Evolutionary conservation across 2,888 invertebrate species (phyloP), one percentile per base, ranked within the genome.

Genomic region (Drosophila nr. perissopoda): DNA sequence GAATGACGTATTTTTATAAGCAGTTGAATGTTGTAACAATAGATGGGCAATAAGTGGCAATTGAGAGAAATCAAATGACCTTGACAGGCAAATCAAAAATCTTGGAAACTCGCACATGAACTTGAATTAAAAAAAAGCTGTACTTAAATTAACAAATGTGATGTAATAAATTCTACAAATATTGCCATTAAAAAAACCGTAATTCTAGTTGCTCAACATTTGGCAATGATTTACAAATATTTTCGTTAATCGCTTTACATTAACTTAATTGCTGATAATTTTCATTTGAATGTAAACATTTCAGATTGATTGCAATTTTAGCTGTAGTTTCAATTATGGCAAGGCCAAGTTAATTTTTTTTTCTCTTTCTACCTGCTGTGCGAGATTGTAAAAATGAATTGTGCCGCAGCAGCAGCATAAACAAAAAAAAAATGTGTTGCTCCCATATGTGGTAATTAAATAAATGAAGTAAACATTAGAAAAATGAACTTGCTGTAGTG

Each of bases 401-500:
- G 48, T 40, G 27, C 27, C 53, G 18, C 31, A 48, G 27, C 33
- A 48, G 27, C 33, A 40, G 21, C 54, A 68, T 40, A 56, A 64
- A 61, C 56, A 3, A 33, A 10, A 31, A 10, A 31, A 13, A 48
- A 36, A 58, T 48, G 27, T 42, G 54, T 59, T 49, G 40, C 57
- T 54, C 29, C n/a, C n/a, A 16, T 60, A 66, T 40, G 52, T 52
- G 52, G 73, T 62, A 76, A 64, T 74, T 68, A 74, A 73, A 72
- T 81, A 60, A 72, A 65, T 73, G 65, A 75, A 59, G 59, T 68
- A 70, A 66, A 64, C 67, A 64, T 36, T 52, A 31, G 27, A 62
- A 57, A 61, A 54, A 13, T 27, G 34, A 49, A 57, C 10, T 31
- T n/a, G 51, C 11, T 25, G 16, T 25, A 0, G 4, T 16, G 16